Evolutionary conservation across 1,140 invertebrate species (phyloP).

Genomic region (Parasteatoda tepidariorum): DNA sequence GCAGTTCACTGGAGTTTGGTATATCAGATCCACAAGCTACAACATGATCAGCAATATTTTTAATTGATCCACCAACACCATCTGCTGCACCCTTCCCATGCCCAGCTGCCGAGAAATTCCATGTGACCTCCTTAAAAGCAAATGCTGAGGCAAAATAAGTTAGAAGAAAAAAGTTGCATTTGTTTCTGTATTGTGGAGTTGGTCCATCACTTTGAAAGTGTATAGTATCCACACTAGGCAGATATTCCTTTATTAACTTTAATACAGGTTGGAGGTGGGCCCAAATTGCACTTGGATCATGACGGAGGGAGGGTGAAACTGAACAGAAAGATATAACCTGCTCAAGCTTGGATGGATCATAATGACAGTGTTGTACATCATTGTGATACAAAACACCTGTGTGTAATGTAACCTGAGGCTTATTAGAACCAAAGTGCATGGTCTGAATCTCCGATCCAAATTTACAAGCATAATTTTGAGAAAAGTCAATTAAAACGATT

Average conservation of each 20-base stretch:
- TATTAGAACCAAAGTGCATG: slow-evolving; percentile 8
- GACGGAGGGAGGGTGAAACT: neutral
- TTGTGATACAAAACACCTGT: neutral
- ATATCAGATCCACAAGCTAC: neutral
- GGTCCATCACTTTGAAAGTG: slow-evolving; percentile 8
- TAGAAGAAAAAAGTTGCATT: neutral
- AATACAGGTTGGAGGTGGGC: neutral
- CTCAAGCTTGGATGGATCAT: neutral
- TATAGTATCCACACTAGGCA: neutral
- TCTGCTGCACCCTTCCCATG: neutral
- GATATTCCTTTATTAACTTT: neutral
- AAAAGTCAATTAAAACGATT: neutral
- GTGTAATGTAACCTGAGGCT: neutral
- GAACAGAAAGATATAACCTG: neutral
- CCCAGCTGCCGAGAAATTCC: neutral
- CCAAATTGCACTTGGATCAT: neutral
- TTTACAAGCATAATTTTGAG: neutral
- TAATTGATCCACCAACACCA: neutral
- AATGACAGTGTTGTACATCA: neutral
- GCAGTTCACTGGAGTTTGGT: neutral
- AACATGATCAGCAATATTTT: neutral
- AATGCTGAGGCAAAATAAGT: neutral
- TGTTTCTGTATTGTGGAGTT: neutral
- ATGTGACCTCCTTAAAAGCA: neutral
- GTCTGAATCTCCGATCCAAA: neutral